Evolutionary conservation across 2,113 vertebrate genomes (phyloP), one percentile per base, ranked within the genome.

Genomic region (Pangasianodon hypophthalmus): DNA sequence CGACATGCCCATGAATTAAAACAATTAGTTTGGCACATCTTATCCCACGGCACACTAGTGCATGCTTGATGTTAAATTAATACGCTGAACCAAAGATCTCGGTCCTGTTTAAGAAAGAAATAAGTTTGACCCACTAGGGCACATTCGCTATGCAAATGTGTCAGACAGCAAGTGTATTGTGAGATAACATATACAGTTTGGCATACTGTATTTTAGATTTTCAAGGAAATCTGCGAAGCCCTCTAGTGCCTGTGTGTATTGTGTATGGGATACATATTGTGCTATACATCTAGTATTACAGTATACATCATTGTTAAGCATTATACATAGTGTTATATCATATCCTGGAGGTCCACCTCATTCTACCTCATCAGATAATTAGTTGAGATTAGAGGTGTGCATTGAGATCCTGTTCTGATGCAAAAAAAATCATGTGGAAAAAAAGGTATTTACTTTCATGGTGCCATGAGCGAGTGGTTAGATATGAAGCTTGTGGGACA

Each of bases 1-100:
- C 24, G 81, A 69, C 81, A 84, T 89, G 82, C 67, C 13, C 2
- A 62, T 62, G 69, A 85, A 83, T 85, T 77, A 24, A 85, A 50
- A 77, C 88, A 89, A 89, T 88, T 88, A 88, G 37, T 50, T 14
- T 77, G 83, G 29, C 41, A 54, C 26, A 29, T 46, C 44, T 85
- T 62, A 62, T 84, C 11, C 67, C 50, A 60, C 88, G 37, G 77
- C 52, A 77, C 10, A 73, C 13, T 37, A 48, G 44, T 62, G 82
- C 52, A 85, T 77, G 16, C 41, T 21, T 85, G 24, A 84, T 88
- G 44, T 48, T 29, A n/a, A 64, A 89, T 89, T 89, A 89, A 18
- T 5, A 54, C 71, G 11, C 4, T 14, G 77, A 32, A 41, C n/a
- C 58, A 67, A 73, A 58, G 67, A 73, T 90, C 46, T 90, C 41